Evolutionary conservation across 2,888 invertebrate genomes (phyloP), one percentile per base, ranked within the genome.

Genomic region (Caenorhabditis sp.): DNA sequence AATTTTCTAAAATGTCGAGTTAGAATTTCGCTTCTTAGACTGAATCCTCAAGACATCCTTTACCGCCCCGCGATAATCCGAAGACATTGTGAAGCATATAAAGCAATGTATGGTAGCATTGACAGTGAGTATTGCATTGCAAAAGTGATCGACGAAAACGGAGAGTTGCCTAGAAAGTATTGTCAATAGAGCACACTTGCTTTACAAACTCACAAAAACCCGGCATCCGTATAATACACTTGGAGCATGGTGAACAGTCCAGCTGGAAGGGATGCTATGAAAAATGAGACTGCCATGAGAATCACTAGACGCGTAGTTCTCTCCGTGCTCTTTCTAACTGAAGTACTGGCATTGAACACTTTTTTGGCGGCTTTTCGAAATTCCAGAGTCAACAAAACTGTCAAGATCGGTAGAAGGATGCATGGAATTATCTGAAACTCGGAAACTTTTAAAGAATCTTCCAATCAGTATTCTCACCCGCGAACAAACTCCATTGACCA

Each of bases 361-460:
- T 54, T 54, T 24, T 7, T 7, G 7, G 19, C 7, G 8, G 24
- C 12, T 24, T 44, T 24, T 26, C 44, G 63, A 8, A 24, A 2
- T 14, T 59, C 59, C 7, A 44, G 14, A 4, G 38, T 16, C 4
- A 44, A 31, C 8, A 63, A 16, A 47, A 47, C 12, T 3, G 61
- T 61, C 1, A 44, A 4, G 6, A 44, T 26, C 14, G 63, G 63
- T 0, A 63, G 44, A 0, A 63, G 16, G 24, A 63, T 16, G 16
- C 63, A 63, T 12, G 63, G 63, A 12, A 63, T 22, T 12, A 63
- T 44, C 61, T 59, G 35, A 35, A 59, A 31, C n/a, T n/a, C n/a
- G n/a, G n/a, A n/a, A n/a, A n/a, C n/a, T n/a, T n/a, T n/a, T n/a
- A n/a, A n/a, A n/a, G 2, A 47, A 47, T 6, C 5, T 47, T n/a